phyloP scores from a whole-genome alignment of 2,113 vertebrate genomes.

The Siphamia tubifer region DNA sequence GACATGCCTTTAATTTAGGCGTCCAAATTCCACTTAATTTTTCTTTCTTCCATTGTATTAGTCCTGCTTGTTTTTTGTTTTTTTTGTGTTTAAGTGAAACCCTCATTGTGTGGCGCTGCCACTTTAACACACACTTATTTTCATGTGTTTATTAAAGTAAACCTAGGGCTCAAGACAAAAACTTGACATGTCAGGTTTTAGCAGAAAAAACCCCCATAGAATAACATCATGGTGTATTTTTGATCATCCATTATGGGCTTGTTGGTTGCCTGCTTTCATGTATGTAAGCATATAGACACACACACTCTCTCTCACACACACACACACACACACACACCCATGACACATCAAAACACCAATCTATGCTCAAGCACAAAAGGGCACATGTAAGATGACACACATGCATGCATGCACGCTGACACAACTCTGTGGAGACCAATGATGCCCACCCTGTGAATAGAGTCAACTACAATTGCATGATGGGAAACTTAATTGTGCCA shows the following conservation, averaged over 20 bases:
- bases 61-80: no score
- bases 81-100: not conserved
- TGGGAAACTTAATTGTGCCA: slow-evolving; percentile 72
- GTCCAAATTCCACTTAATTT: slow-evolving; percentile 1
- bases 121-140: not conserved
- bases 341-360: slow-evolving; percentile 36
- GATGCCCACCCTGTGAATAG: slow-evolving; percentile 73
- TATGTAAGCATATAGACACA: slow-evolving; percentile 1
- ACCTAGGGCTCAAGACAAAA: slow-evolving; percentile 22
- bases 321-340: slow-evolving; percentile 32
- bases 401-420: slow-evolving; percentile 77
- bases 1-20: slow-evolving; percentile 35
- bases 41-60: not conserved
- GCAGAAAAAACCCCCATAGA: slow-evolving; percentile 21
- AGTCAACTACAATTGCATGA: slow-evolving; percentile 78
- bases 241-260: slow-evolving; percentile 6
- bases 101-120: no score
- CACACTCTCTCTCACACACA: slow-evolving; percentile 12
- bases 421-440: slow-evolving; percentile 58
- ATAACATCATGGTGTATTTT: no score
- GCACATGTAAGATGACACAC: slow-evolving; percentile 65
- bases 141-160: not conserved
- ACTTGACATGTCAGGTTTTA: slow-evolving; percentile 6
- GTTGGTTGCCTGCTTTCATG: slow-evolving; percentile 35
- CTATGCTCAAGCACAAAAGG: slow-evolving; percentile 78